These are phyloP conservation scores for Metellina segmentata DNA, from an alignment of 2,888 invertebrate genomes.

Conservation along the genomic window DNA sequence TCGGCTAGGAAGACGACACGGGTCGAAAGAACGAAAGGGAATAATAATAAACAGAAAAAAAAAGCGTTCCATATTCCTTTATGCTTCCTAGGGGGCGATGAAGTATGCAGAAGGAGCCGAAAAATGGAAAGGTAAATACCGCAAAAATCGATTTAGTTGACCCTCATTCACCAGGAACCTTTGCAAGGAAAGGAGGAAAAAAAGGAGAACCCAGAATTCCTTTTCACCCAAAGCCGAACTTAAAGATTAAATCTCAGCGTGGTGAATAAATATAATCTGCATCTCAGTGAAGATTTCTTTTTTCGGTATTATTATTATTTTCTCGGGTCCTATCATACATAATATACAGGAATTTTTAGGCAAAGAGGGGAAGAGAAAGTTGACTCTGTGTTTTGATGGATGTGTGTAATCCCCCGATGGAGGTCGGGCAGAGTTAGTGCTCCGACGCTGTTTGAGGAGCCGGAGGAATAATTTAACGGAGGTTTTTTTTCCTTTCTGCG, in stretches of 20 bases:
- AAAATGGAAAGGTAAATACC: constrained; percentile 55
- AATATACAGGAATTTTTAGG: constrained; percentile 23
- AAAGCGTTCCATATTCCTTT: not conserved
- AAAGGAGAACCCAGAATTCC: not conserved
- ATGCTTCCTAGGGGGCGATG: not conserved
- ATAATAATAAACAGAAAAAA: not conserved
- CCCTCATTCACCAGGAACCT: not conserved
- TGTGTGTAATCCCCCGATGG: constrained; percentile 10
- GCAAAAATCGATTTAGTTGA: constrained; percentile 49
- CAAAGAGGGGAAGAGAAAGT: not conserved
- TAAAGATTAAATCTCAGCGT: constrained; percentile 53
- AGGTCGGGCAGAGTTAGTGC: not conserved
- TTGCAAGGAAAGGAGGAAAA: not conserved
- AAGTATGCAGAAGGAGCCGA: not conserved
- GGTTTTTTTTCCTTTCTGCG: not conserved
- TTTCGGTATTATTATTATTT: constrained; percentile 3
- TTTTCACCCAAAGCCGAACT: not conserved
- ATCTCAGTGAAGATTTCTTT: constrained; percentile 33
- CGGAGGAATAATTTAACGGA: not conserved
- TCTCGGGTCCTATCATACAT: constrained; percentile 22
- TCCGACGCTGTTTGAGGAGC: not conserved
- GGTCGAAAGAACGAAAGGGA: not conserved
- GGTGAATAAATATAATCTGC: constrained; percentile 65
- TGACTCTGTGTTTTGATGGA: constrained; percentile 51
- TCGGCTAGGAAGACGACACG: constrained; percentile 4